Conservation (phyloP, 2,888 invertebrate genomes). For the Drosophila ustulata region DNA sequence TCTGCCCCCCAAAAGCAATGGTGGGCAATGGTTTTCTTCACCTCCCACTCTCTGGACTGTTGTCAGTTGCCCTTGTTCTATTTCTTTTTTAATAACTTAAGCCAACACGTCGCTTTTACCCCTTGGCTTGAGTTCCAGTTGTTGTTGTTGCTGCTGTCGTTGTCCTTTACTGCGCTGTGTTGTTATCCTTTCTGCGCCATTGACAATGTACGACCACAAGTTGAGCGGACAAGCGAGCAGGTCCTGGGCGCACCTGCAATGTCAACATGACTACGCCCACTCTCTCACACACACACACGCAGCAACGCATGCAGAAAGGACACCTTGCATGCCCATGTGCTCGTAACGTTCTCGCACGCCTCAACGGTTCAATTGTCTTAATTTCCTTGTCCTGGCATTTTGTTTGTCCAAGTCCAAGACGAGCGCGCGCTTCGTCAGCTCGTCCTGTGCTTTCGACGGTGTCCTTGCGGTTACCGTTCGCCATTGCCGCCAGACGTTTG, state of each 20-base stretch:
- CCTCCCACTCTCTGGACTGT: background rate
- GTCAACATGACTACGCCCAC: conserved; percentile 75
- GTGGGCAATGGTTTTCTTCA: conserved; percentile 2
- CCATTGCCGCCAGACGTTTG: conserved; percentile 60
- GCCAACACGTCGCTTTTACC: conserved; percentile 67
- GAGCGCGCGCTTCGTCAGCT: conserved; percentile 46
- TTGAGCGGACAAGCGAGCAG: conserved; percentile 36
- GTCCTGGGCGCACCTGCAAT: conserved; percentile 76
- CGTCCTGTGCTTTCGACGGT: too few species aligned
- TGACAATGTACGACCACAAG: conserved; percentile 64
- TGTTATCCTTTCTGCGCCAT: conserved; percentile 81
- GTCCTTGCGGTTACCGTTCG: conserved; percentile 55
- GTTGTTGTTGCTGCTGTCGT: conserved; percentile 16
- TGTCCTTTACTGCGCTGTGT: conserved; percentile 39
- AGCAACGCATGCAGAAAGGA: background rate
- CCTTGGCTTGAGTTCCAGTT: conserved; percentile 20
- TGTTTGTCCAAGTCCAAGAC: conserved; percentile 73
- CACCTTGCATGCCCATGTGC: conserved; percentile 47
- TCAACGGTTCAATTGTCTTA: conserved; percentile 82
- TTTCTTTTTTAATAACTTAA: conserved; percentile 76
- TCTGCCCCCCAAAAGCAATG: conserved; percentile 3
- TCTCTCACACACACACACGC: conserved; percentile 3
- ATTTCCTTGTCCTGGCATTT: conserved; percentile 81
- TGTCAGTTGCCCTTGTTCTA: conserved; percentile 25
- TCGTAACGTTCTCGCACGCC: conserved; percentile 71